Evolutionary conservation across 2,797 vertebrate species (phyloP).

Genomic region (Cichlasoma orientale): DNA sequence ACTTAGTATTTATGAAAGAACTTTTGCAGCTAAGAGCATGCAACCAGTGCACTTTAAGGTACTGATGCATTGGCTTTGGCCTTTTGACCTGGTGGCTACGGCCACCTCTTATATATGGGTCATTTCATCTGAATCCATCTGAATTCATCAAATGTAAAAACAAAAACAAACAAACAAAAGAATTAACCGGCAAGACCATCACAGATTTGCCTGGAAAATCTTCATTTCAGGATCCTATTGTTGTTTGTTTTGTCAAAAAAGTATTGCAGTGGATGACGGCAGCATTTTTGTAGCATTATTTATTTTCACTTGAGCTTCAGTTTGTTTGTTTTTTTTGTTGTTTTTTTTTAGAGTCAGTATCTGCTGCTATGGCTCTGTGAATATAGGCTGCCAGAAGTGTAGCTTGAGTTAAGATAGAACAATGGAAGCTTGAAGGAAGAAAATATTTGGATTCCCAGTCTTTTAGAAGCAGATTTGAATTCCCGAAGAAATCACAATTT

Average conservation of each 20-base stretch:
- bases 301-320: not conserved
- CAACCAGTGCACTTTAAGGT: not conserved
- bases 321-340: not conserved
- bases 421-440: not conserved
- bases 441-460: not conserved
- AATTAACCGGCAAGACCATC: not conserved
- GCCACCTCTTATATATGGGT: not conserved
- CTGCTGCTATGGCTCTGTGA: not conserved
- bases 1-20: not conserved
- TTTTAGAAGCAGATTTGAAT: not conserved
- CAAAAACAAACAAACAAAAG: not conserved
- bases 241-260: rapidly evolving
- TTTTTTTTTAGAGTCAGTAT: not conserved
- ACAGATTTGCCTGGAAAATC: rapidly evolving
- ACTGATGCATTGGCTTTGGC: rapidly evolving
- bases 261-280: not conserved
- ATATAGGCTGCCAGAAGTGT: not conserved
- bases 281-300: no score
- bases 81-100: not conserved
- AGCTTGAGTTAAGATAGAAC: not conserved
- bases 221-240: rapidly evolving
- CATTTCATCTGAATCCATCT: not conserved
- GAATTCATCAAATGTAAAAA: not conserved
- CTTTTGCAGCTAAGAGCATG: not conserved
- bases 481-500: not conserved